Base-by-base conservation (phyloP, 2,113 vertebrate genomes). In the Megaceryle maxima region DNA sequence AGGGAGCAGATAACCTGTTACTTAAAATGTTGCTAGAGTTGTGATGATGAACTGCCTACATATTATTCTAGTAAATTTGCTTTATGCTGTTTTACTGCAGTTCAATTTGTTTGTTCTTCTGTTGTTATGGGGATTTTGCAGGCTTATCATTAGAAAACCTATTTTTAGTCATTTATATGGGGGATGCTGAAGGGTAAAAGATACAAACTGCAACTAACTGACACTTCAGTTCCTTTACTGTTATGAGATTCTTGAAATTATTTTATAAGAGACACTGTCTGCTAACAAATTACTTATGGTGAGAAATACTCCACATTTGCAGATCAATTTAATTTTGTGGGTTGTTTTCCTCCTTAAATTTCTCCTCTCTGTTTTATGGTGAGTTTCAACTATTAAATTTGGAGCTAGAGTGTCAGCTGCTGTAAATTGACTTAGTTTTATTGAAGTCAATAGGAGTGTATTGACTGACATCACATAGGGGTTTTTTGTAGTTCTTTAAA, bases 1-100 rank as follows among this genome's bases (percentile, higher is more conserved):
- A 79, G 89, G n/a, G 37, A 95, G 55, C 35, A 93, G 81, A 73
- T 11, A 83, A 74, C 56, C 28, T 0, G 0, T 94, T 87, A 91
- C 62, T 93, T 90, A 79, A 73, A 95, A 83, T 69, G 74, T 66
- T 89, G 9, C 60, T 80, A 41, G 16, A 92, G 22, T 95, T 90
- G 89, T 67, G 51, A 62, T 93, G 94, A 94, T 78, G 57, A 95
- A 87, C 56, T 85, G 43, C 31, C 59, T 79, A 37, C 31, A 22
- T 29, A 80, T 72, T 82, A 39, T 74, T 84, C 31, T 67, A 94
- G 43, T 48, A 94, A 87, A 95, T 89, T 90, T 92, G 8, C 28
- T 92, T 82, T 88, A 64, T 60, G 31, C 28, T 85, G 9, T 24
- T 83, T 72, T 75, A 73, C 29, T 72, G 83, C 44, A 83, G 26